A percentile compares a stretch with the other conserved stretches of the same genome.
phyloP scores from a whole-genome alignment of 1,140 invertebrate species.

The Matsumurasca onukii region DNA sequence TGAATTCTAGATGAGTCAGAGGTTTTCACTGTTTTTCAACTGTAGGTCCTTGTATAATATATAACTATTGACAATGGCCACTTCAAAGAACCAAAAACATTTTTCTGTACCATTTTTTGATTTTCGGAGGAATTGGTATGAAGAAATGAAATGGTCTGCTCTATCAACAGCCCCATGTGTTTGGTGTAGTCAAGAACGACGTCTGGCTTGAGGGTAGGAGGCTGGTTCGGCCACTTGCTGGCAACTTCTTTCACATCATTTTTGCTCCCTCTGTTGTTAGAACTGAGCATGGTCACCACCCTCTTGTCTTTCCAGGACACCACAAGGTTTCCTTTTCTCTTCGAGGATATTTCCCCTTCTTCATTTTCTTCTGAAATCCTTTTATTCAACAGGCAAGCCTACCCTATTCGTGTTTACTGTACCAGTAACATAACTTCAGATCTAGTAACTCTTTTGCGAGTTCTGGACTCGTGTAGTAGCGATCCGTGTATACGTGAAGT shows the following conservation, averaged over 20 bases:
- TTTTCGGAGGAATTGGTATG: slow-evolving; percentile 35
- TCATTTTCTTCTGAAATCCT: neutral
- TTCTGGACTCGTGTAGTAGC: slow-evolving; percentile 13
- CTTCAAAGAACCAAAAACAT: neutral
- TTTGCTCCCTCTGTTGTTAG: slow-evolving; percentile 26
- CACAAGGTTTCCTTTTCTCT: neutral
- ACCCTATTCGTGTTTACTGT: slow-evolving; percentile 1
- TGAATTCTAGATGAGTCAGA: neutral
- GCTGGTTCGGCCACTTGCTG: slow-evolving; percentile 17
- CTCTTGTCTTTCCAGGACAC: neutral
- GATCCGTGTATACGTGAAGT: neutral
- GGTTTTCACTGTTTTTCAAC: neutral
- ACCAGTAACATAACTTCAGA: neutral
- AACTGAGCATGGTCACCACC: slow-evolving; percentile 14
- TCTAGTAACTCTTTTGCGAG: neutral
- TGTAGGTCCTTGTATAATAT: neutral
- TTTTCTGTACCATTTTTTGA: neutral
- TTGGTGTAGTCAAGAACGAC: neutral
- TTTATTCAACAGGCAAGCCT: neutral
- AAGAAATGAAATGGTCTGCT: slow-evolving; percentile 42
- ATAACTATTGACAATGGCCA: neutral
- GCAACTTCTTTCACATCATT: slow-evolving; percentile 8
- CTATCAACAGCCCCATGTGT: slow-evolving; percentile 31
- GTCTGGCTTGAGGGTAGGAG: slow-evolving; percentile 30
- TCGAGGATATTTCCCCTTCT: neutral